Conservation (phyloP, 2,888 invertebrate species). For the Tanytarsus gracilentus region DNA sequence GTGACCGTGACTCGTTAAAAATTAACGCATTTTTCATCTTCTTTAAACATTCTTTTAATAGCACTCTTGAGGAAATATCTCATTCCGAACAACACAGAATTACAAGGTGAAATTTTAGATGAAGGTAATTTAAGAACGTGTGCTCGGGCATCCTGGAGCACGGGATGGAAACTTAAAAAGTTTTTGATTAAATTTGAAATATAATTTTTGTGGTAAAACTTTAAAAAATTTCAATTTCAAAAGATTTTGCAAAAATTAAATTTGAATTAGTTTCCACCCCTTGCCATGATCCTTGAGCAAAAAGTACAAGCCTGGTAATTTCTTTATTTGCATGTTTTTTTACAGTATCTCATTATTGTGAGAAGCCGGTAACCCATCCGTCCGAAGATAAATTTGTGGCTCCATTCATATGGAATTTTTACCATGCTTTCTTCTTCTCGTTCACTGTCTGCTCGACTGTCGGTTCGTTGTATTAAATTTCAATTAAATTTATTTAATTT, state of each 20-base stretch:
- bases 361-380: slow-evolving; percentile 60
- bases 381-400: slow-evolving; percentile 52
- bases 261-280: too few relatives aligned
- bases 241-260: too few relatives aligned
- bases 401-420: slow-evolving; percentile 73
- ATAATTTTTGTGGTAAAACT: too few relatives aligned
- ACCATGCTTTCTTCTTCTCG: slow-evolving; percentile 84
- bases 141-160: too few relatives aligned
- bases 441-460: slow-evolving; percentile 87
- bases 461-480: slow-evolving; percentile 58
- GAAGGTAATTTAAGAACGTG: slow-evolving; percentile 1
- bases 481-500: slow-evolving; percentile 13
- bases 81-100: slow-evolving; percentile 35
- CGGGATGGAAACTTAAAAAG: too few relatives aligned
- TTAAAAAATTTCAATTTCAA: too few relatives aligned
- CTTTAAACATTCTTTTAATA: too few relatives aligned
- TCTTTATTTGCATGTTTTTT: neutral
- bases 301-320: too few relatives aligned
- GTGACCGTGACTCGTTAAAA: neutral
- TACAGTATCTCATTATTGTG: slow-evolving; percentile 62
- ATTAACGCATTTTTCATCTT: too few relatives aligned
- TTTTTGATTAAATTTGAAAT: too few relatives aligned
- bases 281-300: too few relatives aligned
- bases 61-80: slow-evolving; percentile 36
- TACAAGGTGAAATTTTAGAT: slow-evolving; percentile 38